These are phyloP conservation scores for Euura lappo DNA, from an alignment of 1,140 invertebrate species.

Conservation along the genomic window DNA sequence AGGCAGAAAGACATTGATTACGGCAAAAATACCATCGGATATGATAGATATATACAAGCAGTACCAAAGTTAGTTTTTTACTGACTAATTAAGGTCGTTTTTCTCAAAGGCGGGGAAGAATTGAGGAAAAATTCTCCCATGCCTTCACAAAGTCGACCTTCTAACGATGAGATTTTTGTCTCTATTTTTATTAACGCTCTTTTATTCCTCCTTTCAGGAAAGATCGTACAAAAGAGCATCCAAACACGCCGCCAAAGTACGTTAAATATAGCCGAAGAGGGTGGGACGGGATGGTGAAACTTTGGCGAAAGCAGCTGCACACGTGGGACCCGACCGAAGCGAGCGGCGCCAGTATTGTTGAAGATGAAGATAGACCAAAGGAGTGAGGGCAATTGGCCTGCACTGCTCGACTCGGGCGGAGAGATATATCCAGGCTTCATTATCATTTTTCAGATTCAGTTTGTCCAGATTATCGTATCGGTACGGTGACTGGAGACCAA, in stretches of 20 bases:
- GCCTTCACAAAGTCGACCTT: constrained; percentile 4
- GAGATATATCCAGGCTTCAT: too few relatives aligned
- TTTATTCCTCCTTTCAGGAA: constrained; percentile 58
- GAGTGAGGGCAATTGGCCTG: not conserved
- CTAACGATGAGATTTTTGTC: not conserved
- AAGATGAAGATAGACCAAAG: constrained; percentile 1
- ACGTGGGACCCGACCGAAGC: constrained; percentile 74
- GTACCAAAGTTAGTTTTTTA: constrained; percentile 70
- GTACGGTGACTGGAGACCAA: too few relatives aligned
- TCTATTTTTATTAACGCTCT: too few relatives aligned
- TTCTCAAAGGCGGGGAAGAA: constrained; percentile 11
- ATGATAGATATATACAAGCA: constrained; percentile 76
- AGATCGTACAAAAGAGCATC: constrained; percentile 73
- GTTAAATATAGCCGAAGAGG: constrained; percentile 87
- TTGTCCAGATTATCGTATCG: too few relatives aligned
- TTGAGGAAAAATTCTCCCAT: constrained; percentile 14
- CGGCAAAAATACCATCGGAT: constrained; percentile 91
- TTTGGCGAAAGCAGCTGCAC: constrained; percentile 87
- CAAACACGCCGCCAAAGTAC: constrained; percentile 86
- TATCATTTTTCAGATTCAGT: too few relatives aligned
- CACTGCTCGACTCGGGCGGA: too few relatives aligned
- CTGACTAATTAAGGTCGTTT: constrained; percentile 8
- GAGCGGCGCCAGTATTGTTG: not conserved
- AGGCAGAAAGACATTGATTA: constrained; percentile 94
- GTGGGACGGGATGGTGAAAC: constrained; percentile 87